Evolutionary conservation across 2,113 vertebrate species (phyloP).

Genomic region (Phylloscopus trochilus): DNA sequence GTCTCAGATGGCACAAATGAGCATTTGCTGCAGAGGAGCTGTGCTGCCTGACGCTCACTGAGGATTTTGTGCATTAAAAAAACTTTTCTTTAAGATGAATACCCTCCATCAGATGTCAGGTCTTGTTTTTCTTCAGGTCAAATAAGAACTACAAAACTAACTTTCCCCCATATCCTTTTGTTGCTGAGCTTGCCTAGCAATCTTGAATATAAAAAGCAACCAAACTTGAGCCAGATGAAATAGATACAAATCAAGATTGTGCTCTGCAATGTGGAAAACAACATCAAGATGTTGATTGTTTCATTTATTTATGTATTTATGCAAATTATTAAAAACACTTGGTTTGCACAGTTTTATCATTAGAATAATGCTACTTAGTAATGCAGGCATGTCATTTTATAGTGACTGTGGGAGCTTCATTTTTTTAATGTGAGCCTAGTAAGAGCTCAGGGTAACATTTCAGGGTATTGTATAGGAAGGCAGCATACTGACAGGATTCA

Average conservation of each 20-base stretch:
- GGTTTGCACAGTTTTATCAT: background rate
- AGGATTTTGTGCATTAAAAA: background rate
- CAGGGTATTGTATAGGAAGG: background rate
- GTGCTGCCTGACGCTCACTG: background rate
- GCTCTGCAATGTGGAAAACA: background rate
- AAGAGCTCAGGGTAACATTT: background rate
- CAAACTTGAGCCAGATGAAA: background rate
- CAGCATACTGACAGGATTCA: background rate
- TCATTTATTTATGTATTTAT: background rate
- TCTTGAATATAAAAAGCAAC: background rate
- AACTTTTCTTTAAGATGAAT: background rate
- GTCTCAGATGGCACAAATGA: background rate
- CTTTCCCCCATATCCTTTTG: background rate
- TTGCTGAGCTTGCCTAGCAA: background rate
- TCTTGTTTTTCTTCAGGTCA: background rate
- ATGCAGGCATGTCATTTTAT: background rate
- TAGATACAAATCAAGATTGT: background rate
- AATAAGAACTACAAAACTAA: background rate
- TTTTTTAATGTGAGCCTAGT: background rate
- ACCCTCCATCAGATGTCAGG: background rate
- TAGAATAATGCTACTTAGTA: background rate
- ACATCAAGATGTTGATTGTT: background rate
- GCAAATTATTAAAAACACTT: background rate
- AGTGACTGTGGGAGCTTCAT: background rate
- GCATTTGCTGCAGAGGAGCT: background rate